A percentile compares a stretch with the other conserved stretches of the same genome.
Conservation (phyloP, 2,797 vertebrate genomes). For the Enteromius paludinosus region DNA sequence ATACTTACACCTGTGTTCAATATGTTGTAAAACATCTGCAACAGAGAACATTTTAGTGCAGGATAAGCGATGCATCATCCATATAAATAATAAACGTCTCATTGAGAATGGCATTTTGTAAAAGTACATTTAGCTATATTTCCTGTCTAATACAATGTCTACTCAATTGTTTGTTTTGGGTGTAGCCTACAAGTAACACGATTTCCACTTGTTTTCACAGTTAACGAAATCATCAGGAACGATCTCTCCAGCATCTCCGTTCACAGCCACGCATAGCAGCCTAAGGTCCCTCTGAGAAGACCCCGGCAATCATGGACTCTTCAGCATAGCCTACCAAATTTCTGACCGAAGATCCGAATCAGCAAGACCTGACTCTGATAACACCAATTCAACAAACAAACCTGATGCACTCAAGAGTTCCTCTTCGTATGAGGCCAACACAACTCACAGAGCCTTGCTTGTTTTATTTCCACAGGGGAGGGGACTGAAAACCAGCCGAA, state of each 20-base stretch:
- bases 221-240: constrained; percentile 97
- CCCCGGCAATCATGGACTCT: constrained; percentile 27
- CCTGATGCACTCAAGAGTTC: constrained; percentile 20
- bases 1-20: not conserved
- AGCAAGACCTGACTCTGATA: constrained; percentile 39
- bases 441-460: constrained; percentile 30
- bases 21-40: not conserved
- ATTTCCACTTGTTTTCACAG: constrained; percentile 75
- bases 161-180: constrained; percentile 1
- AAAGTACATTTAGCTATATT: not conserved
- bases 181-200: constrained; percentile 7
- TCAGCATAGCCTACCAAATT: constrained; percentile 1
- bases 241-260: constrained; percentile 91
- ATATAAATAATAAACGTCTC: not conserved
- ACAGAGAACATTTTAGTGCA: not conserved
- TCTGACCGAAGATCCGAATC: constrained; percentile 40
- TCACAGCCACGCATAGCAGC: constrained; percentile 83
- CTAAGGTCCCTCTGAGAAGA: not conserved
- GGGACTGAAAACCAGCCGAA: constrained; percentile 32
- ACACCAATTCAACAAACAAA: constrained; percentile 13
- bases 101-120: not conserved
- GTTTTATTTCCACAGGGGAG: constrained; percentile 4
- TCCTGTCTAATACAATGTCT: not conserved
- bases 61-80: not conserved
- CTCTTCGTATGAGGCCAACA: not conserved